Percentiles rank a stretch among this genome's conserved stretches.
Evolutionary conservation across 2,113 vertebrate genomes (phyloP).

Genomic region (Anguilla rostrata): DNA sequence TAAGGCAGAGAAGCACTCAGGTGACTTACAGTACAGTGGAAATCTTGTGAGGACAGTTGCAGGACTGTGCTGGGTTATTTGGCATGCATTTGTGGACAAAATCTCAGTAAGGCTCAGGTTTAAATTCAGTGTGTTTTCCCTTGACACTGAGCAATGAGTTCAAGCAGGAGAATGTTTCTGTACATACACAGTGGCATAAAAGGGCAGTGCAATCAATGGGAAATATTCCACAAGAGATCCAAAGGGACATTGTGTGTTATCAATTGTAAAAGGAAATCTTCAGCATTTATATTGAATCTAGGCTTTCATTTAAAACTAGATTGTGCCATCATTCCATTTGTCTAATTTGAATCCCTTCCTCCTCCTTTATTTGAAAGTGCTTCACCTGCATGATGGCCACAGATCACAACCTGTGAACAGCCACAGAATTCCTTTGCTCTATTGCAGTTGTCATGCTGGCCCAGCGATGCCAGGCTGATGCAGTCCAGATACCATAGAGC

Average conservation of each 20-base stretch:
- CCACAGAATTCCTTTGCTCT: neutral
- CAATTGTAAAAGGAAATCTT: neutral
- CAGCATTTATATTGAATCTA: neutral
- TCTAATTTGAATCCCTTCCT: neutral
- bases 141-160: no score
- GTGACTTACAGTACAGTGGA: neutral
- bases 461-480: neutral
- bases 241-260: neutral
- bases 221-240: neutral
- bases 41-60: neutral
- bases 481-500: neutral
- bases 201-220: neutral
- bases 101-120: no score
- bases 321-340: neutral
- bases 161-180: neutral
- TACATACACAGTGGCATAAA: neutral
- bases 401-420: neutral
- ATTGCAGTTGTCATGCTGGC: neutral
- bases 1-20: neutral
- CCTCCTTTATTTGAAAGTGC: neutral
- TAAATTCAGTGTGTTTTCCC: no score
- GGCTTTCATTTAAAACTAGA: neutral
- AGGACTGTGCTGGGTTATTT: no score
- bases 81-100: no score
- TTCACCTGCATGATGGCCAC: neutral